Base-by-base conservation (phyloP, 2,888 invertebrate species). In the Holacanthella duospinosa region DNA sequence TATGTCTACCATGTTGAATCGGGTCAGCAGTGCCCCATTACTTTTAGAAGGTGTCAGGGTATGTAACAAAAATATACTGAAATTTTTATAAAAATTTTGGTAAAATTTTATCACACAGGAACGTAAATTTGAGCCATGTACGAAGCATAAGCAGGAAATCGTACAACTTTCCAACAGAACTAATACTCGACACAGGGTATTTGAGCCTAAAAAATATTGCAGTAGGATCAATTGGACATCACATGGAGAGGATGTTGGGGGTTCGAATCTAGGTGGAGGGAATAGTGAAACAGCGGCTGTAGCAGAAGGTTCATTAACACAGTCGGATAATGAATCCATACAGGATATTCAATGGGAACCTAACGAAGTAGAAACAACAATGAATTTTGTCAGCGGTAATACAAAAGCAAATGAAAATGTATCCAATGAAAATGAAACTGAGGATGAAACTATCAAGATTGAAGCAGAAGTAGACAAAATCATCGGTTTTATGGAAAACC, bases 281-380 rank as follows among this genome's bases (percentile, higher is more conserved):
- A 66, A 66, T 58, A 72, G 72, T 60, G 72, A 72, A 57, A 72
- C 72, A 1, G 67, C 61, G n/a, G 72, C 72, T 3, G 44, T 72
- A 55, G 71, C 71, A 16, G 72, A 72, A 48, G 72, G 72, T 26
- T 70, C 63, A 48, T 61, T 71, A 28, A 70, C 71, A 16, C 66
- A 71, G 62, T 68, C 70, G 1, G 68, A 69, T 55, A 70, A 70
- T 58, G 70, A 71, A 59, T 67, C 66, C 1, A 58, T 56, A 26
- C 64, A 59, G 48, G 54, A 69, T 44, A 59, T 61, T 60, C 4
- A 9, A 48, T 9, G 4, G 48, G 12, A 4, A 48, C 16, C 6
- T n/a, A 21, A 9, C 6, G 48, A 48, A 21, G 21, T n/a, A 9
- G 4, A 48, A n/a, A 21, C 4, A 12, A 16, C 6, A 36, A 36